A percentile compares a stretch with the other conserved stretches of the same genome.
phyloP scores from a whole-genome alignment of 2,888 invertebrate genomes.

The Blera fallax region DNA sequence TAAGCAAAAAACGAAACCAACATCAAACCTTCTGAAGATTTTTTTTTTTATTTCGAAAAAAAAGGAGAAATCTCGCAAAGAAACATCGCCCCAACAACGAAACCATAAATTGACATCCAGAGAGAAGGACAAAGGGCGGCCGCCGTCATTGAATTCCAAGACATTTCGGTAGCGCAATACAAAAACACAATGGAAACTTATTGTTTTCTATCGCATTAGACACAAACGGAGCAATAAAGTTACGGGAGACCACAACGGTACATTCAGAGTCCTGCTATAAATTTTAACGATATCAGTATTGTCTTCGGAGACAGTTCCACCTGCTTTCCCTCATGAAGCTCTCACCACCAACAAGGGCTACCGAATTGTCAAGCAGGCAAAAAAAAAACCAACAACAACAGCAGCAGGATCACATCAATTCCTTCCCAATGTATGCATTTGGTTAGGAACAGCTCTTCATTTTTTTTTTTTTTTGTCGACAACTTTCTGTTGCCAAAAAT shows the following conservation, averaged over 20 bases:
- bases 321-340: slow-evolving; percentile 51
- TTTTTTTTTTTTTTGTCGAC: not conserved
- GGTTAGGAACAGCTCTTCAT: not conserved
- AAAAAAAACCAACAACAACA: slow-evolving; percentile 2
- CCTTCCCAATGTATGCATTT: slow-evolving; percentile 37
- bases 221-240: slow-evolving; percentile 49
- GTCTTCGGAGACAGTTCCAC: slow-evolving; percentile 65
- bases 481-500: not conserved
- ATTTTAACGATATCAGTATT: slow-evolving; percentile 71
- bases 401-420: slow-evolving; percentile 43
- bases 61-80: slow-evolving; percentile 23
- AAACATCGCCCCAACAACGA: slow-evolving; percentile 14
- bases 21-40: slow-evolving; percentile 23
- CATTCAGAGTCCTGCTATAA: slow-evolving; percentile 65
- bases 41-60: no score
- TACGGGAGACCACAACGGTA: slow-evolving; percentile 63
- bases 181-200: slow-evolving; percentile 63
- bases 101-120: slow-evolving; percentile 69
- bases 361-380: not conserved
- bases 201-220: slow-evolving; percentile 71
- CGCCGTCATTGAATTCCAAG: slow-evolving; percentile 62
- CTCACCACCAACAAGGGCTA: slow-evolving; percentile 12
- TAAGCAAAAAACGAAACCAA: not conserved
- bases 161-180: slow-evolving; percentile 60
- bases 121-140: slow-evolving; percentile 46